phyloP scores from a whole-genome alignment of 2,797 vertebrate species.

The Danio albolineatus region DNA sequence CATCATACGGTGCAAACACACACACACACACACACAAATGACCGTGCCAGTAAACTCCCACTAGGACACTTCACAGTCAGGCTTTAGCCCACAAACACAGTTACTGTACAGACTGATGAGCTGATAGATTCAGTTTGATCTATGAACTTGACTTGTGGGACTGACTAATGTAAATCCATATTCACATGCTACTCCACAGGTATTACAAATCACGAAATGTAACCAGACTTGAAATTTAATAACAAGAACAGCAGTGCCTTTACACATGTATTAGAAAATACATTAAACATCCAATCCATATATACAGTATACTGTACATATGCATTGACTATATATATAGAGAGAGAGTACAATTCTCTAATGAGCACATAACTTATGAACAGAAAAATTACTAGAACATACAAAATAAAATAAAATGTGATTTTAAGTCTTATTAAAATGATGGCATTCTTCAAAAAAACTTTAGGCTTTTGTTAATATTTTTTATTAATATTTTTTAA shows the following conservation, averaged over 20 bases:
- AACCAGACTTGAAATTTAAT: background rate
- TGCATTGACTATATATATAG: no score
- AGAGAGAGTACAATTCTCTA: no score
- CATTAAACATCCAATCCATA: no score
- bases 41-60: background rate
- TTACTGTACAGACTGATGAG: background rate
- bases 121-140: slow-evolving; percentile 28
- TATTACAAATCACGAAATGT: background rate
- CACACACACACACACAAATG: slow-evolving; percentile 37
- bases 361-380: no score
- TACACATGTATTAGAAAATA: no score
- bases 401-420: no score
- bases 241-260: background rate
- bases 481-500: no score
- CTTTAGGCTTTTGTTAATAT: no score
- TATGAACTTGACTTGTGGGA: slow-evolving; percentile 8
- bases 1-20: slow-evolving; percentile 24
- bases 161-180: slow-evolving; percentile 9
- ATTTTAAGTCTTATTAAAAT: no score
- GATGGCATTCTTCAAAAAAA: no score
- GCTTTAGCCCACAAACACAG: slow-evolving; percentile 26
- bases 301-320: no score
- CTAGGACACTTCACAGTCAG: slow-evolving; percentile 7
- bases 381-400: no score
- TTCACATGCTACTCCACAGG: background rate